Evolutionary conservation across 2,113 vertebrate genomes (phyloP), one percentile per base, ranked within the genome.

Genomic region (Ptilorrhoa leucosticta): DNA sequence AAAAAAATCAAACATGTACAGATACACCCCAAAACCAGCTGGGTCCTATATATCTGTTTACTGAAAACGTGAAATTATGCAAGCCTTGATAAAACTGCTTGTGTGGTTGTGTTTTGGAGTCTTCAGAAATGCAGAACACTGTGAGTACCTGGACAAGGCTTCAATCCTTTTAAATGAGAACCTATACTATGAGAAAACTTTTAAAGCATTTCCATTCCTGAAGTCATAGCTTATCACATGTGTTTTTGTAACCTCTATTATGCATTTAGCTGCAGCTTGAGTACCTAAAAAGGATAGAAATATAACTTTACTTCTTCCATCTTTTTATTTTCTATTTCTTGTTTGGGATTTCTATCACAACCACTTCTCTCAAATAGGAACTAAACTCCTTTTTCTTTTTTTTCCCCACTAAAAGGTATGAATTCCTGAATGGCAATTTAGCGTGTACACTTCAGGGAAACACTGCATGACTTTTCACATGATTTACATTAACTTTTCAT

Each of bases 401-500:
- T 64, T 27, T 1, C 0, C 9, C 30, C 24, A 10, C 24, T 79
- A 75, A 94, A 93, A 88, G 33, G 50, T 73, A 95, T 44, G 68
- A 90, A 90, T 91, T 96, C 87, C 95, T 91, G 94, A 94, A 91
- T 87, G 87, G n/a, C 47, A 94, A 91, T 97, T 95, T 72, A 83
- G 70, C 50, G 7, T 85, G 42, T 70, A 79, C 47, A 65, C 48
- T 85, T 87, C 63, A 90, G 68, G 75, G 58, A 83, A 95, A 88
- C 50, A 58, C 39, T 88, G 63, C 51, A 44, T 73, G 84, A 44
- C 10, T 95, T 96, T 88, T 96, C 90, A 92, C 86, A 51, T 78
- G 63, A 96, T 91, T 93, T 93, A n/a, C 72, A 83, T 95, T 95
- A 95, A 88, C 30, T 72, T 88, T 89, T 66, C 87, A 63, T 91